Conservation (phyloP, 2,888 invertebrate species). For the Drosophila pseudotalamancana region DNA sequence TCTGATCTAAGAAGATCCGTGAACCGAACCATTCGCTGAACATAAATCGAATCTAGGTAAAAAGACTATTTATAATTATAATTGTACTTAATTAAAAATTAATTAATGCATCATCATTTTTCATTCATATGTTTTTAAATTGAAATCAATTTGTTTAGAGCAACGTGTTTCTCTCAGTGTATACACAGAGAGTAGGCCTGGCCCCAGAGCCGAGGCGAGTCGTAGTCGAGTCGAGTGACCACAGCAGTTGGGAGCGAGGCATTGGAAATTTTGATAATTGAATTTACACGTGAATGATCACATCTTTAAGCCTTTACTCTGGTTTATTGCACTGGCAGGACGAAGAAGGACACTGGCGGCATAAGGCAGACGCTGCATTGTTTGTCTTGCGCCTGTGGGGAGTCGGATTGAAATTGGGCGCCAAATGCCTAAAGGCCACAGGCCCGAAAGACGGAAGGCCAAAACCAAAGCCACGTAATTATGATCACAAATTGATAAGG, state of each 20-base stretch:
- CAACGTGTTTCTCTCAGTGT: conserved; percentile 1
- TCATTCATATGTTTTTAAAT: background rate
- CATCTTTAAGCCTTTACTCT: conserved; percentile 71
- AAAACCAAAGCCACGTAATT: conserved; percentile 62
- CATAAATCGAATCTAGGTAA: no score
- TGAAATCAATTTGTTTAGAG: background rate
- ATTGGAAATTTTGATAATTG: conserved; percentile 81
- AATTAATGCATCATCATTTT: background rate
- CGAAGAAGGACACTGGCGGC: background rate
- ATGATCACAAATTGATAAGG: conserved; percentile 74
- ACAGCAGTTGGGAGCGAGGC: conserved; percentile 27
- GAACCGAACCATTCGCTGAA: background rate
- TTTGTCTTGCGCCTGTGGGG: conserved; percentile 17
- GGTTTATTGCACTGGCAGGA: conserved; percentile 38
- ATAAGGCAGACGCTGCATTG: conserved; percentile 1
- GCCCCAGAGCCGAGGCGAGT: conserved; percentile 2
- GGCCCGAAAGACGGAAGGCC: conserved; percentile 38
- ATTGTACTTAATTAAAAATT: background rate
- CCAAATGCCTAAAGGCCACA: conserved; percentile 40
- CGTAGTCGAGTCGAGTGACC: conserved; percentile 45
- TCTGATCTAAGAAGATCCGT: background rate
- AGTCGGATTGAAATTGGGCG: conserved; percentile 53
- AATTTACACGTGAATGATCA: conserved; percentile 82
- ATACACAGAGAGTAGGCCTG: conserved; percentile 10
- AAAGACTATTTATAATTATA: no score